Conservation (phyloP, 2,888 invertebrate genomes). For the Troides oblongomaculatus region DNA sequence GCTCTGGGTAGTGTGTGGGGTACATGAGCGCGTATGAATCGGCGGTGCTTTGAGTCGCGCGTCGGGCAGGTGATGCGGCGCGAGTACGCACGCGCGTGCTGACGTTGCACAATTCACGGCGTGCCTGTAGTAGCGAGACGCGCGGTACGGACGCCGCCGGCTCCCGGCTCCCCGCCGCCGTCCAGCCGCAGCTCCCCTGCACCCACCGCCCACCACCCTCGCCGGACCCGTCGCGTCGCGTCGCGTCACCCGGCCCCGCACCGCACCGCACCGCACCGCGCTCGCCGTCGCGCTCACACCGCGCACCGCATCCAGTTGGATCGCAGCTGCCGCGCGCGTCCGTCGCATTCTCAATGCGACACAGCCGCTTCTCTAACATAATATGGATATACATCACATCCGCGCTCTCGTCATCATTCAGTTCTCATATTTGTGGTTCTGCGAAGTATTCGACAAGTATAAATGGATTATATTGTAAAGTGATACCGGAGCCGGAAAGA, state of each 20-base stretch:
- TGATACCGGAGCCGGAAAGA: conserved; percentile 56
- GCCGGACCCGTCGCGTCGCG: conserved; percentile 38
- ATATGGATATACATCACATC: conserved; percentile 78
- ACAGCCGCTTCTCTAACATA: conserved; percentile 61
- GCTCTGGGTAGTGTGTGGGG: conserved; percentile 42
- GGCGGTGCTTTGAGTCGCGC: conserved; percentile 46
- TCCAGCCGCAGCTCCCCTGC: conserved; percentile 31
- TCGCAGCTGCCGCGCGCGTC: conserved; percentile 75
- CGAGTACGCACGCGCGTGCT: conserved; percentile 64
- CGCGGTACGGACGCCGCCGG: conserved; percentile 55
- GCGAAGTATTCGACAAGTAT: conserved; percentile 74
- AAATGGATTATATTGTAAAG: conserved; percentile 80
- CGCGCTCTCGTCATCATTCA: conserved; percentile 73
- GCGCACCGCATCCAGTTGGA: conserved; percentile 58
- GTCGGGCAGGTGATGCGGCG: conserved; percentile 37
- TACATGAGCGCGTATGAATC: conserved; percentile 40
- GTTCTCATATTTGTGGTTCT: conserved; percentile 76
- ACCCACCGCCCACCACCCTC: conserved; percentile 35
- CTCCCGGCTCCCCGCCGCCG: conserved; percentile 50
- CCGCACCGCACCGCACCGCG: neutral
- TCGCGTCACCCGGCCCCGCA: conserved; percentile 38
- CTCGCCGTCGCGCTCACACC: conserved; percentile 35
- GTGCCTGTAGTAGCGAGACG: conserved; percentile 47
- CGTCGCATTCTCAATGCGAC: conserved; percentile 76
- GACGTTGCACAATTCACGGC: conserved; percentile 72